These are phyloP conservation scores for Tretioscincus oriximinensis DNA, from an alignment of 2,113 vertebrate species.

Conservation along the genomic window DNA sequence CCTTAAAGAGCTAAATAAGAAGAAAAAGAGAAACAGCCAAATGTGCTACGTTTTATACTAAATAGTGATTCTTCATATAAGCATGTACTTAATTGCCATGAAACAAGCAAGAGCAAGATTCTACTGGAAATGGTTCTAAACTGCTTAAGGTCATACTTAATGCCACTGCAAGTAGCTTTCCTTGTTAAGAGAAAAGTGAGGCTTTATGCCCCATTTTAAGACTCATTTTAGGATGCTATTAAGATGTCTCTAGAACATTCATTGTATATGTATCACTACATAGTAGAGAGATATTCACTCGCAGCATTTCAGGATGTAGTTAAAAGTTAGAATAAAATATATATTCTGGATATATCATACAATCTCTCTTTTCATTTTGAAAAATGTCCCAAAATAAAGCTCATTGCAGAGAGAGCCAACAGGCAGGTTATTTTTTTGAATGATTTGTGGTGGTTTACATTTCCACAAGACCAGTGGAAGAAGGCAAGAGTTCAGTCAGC, in stretches of 20 bases:
- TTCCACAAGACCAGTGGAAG: no score
- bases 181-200: conserved; percentile 11
- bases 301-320: not conserved
- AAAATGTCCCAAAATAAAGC: no score
- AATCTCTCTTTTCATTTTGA: no score
- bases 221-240: conserved; percentile 17
- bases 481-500: no score
- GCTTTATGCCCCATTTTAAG: conserved; percentile 19
- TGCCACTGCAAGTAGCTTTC: not conserved
- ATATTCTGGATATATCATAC: not conserved
- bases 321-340: not conserved
- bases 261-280: not conserved
- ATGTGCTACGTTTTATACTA: conserved; percentile 3
- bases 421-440: no score
- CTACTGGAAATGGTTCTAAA: not conserved
- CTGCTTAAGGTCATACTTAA: conserved; percentile 25
- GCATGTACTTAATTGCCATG: conserved; percentile 24
- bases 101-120: not conserved
- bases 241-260: not conserved
- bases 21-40: not conserved
- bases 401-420: no score
- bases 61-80: conserved; percentile 3
- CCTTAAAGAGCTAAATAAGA: no score
- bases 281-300: not conserved
- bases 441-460: no score